A percentile compares a stretch with the other conserved stretches of the same genome.
phyloP scores from a whole-genome alignment of 2,113 vertebrate genomes.

The Lepisosteus oculatus region DNA sequence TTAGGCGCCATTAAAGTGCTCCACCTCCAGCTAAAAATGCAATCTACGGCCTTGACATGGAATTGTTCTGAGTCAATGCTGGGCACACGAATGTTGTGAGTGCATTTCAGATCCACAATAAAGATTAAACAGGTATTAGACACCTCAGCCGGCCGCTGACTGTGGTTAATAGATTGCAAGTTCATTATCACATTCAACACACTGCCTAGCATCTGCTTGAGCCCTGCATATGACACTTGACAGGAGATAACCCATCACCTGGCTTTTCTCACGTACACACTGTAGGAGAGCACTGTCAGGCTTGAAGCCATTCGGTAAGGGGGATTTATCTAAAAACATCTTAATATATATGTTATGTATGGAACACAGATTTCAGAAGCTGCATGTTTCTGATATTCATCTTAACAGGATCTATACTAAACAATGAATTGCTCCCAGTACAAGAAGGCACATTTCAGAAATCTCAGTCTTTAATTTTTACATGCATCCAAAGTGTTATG shows the following conservation, averaged over 20 bases:
- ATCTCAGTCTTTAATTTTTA: no score
- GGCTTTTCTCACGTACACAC: neutral
- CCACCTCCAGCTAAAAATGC: slow-evolving; percentile 6
- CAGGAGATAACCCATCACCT: neutral
- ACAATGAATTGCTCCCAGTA: no score
- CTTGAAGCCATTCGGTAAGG: no score
- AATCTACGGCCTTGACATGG: neutral
- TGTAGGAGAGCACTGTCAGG: neutral
- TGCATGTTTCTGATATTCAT: no score
- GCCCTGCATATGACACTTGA: neutral
- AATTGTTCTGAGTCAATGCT: neutral
- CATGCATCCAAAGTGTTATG: no score
- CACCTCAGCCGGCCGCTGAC: neutral
- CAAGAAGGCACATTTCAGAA: no score
- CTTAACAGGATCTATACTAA: no score
- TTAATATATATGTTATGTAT: no score
- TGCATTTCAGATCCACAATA: neutral
- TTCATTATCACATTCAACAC: neutral
- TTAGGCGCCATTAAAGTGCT: neutral
- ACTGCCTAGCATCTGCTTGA: neutral
- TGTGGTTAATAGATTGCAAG: neutral
- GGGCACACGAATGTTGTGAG: neutral
- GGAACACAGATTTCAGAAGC: no score
- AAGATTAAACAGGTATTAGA: slow-evolving; percentile 3
- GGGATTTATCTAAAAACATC: no score